Base-by-base conservation (phyloP, 2,113 vertebrate species). In the Fregata magnificens region DNA sequence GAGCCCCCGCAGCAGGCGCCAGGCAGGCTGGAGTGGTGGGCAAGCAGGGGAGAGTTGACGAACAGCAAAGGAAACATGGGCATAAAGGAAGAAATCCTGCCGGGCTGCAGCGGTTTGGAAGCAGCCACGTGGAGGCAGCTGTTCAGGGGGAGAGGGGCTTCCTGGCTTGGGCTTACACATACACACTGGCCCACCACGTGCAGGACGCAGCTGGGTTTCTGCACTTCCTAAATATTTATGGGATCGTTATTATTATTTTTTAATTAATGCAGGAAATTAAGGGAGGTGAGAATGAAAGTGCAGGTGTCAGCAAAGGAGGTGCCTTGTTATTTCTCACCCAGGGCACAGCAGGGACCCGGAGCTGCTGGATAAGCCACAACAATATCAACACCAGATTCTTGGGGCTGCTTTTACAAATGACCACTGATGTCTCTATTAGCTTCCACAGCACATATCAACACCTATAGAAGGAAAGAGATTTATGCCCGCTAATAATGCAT, bases 131-230 rank as follows among this genome's bases (percentile, higher is more conserved):
- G 26, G 13, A 84, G 16, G 45, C 63, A 55, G 66, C 34, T 61
- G 42, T 38, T 66, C 14, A 25, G 15, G 2, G 9, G 17, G 29
- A 25, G 42, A 59, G n/a, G 42, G 40, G 38, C 24, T 91, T 70
- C 52, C 84, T 53, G 61, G 16, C 32, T 38, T 49, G 28, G 18
- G 13, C 6, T 89, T 36, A 29, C 0, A 0, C 45, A 29, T 0
- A 0, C 42, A 38, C 42, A 16, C 9, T 26, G 32, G 17, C n/a
- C 70, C 66, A 70, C 16, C n/a, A 21, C 0, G 0, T 28, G 24
- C 40, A 88, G 88, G 78, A 69, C 4, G 2, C 66, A 72, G 79
- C 29, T 72, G 66, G 44, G 17, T 32, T 86, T 76, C 71, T 83
- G 59, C 28, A 34, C 25, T 66, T 83, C 31, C 86, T 92, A 80